A percentile compares a stretch with the other conserved stretches of the same genome.
These are phyloP conservation scores for Eidolon dupreanum DNA, from an alignment of 2,797 vertebrate genomes.

Conservation along the genomic window DNA sequence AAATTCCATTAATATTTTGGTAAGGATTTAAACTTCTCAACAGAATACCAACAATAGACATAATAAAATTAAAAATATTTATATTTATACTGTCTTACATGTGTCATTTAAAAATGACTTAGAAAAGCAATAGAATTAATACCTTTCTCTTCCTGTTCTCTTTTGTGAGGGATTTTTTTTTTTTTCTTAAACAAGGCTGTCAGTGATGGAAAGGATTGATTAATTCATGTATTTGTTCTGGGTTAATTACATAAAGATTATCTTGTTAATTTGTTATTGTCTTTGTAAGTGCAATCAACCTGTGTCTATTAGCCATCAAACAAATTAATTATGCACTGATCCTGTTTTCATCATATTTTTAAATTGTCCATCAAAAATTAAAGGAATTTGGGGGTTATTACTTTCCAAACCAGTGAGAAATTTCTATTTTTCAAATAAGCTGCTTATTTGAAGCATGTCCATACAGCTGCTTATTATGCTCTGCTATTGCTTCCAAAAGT, in stretches of 20 bases:
- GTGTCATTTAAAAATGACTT: not conserved
- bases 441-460: not conserved
- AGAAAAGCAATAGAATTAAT: not conserved
- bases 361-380: slow-evolving; percentile 32
- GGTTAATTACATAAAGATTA: slow-evolving; percentile 42
- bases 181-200: not conserved
- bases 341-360: not conserved
- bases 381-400: not conserved
- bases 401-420: slow-evolving; percentile 45
- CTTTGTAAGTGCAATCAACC: slow-evolving; percentile 5
- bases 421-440: not conserved
- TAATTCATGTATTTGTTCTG: not conserved
- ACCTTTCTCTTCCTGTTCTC: not conserved
- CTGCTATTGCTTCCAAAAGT: not conserved
- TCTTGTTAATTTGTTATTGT: slow-evolving; percentile 63
- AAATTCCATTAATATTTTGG: not conserved
- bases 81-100: not conserved
- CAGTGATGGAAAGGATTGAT: not conserved
- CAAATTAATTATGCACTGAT: slow-evolving; percentile 49
- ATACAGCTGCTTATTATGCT: not conserved
- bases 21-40: not conserved
- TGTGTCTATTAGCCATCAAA: not conserved
- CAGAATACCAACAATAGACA: not conserved
- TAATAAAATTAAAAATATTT: not conserved
- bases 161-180: not conserved